Evolutionary conservation across 2,888 invertebrate species (phyloP), one percentile per base, ranked within the genome.

Genomic region (Oxytorus armatus): DNA sequence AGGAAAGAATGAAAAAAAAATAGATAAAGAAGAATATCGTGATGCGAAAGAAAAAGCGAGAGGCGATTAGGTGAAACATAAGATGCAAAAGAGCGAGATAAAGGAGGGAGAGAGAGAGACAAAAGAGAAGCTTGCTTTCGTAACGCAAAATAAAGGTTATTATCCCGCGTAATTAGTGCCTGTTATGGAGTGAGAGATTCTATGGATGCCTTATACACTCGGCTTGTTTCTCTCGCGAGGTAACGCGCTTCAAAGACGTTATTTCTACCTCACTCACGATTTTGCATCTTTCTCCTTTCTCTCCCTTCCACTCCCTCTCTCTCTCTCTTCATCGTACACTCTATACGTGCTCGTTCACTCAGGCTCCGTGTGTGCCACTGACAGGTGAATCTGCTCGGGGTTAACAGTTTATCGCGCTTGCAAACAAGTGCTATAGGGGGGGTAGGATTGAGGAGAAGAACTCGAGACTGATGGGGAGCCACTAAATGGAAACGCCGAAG

Each of bases 161-260:
- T 84, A 81, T 82, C 74, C 69, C n/a, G 59, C 66, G 82, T 84
- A 82, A 84, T 84, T 84, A 84, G 81, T 76, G 82, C 73, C 82
- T 79, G 81, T 84, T 82, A 78, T 81, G 74, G 76, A 79, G 61
- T 66, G 63, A 29, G 66, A 77, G 25, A 73, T 10, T 14, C 25
- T 7, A 44, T 57, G 47, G 39, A 18, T 25, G 42, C 51, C 25
- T 73, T 73, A 44, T 79, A 65, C 76, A 66, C 72, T 68, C 29
- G 66, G 16, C 61, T 77, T 65, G 25, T 80, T 80, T 77, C 69
- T 77, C 69, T 77, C 69, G 55, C 57, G 36, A 39, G 51, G 42
- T 39, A 69, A 74, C 53, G 72, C 68, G 55, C 23, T 23, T 59
- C 53, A 29, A 47, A 73, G 23, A 49, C 42, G 42, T 33, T 53